Percentiles rank a stretch among this genome's conserved stretches.
Evolutionary conservation across 2,888 invertebrate genomes (phyloP).

Genomic region (Dicyrtomina minuta): DNA sequence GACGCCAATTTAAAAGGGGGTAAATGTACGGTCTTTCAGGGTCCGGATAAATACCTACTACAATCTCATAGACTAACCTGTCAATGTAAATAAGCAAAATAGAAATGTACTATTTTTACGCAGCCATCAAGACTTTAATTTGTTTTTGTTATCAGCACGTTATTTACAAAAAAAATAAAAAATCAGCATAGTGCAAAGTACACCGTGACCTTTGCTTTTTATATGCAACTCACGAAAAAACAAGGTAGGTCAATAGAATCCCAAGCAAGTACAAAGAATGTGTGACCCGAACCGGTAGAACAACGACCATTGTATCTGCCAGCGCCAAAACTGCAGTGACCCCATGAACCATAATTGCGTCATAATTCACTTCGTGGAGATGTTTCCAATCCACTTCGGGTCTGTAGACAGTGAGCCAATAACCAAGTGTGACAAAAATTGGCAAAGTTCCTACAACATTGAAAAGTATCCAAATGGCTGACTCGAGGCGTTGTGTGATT

Average conservation of each 20-base stretch:
- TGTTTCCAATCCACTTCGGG: background rate
- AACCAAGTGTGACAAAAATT: slow-evolving; percentile 12
- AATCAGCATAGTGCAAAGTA: no score
- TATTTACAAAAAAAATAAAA: no score
- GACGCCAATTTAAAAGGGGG: background rate
- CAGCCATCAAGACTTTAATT: no score
- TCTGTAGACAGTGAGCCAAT: slow-evolving; percentile 5
- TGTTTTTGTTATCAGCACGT: no score
- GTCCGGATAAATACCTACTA: background rate
- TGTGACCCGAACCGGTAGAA: slow-evolving; percentile 14
- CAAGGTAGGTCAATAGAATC: background rate
- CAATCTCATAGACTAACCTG: background rate
- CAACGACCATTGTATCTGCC: background rate
- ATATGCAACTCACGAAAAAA: slow-evolving; percentile 11
- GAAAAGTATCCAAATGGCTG: slow-evolving; percentile 4
- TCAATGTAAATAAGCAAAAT: no score
- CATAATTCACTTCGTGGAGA: no score
- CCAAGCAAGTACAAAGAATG: background rate
- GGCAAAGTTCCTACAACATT: background rate
- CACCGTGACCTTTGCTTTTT: no score
- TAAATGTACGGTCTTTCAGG: slow-evolving; percentile 16
- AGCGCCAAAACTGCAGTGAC: slow-evolving; percentile 1
- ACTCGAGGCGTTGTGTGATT: no score
- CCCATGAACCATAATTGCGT: background rate
- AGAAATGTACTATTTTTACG: no score